These are phyloP conservation scores for Pseudoatta argentina DNA, from an alignment of 1,140 invertebrate species.

Conservation along the genomic window DNA sequence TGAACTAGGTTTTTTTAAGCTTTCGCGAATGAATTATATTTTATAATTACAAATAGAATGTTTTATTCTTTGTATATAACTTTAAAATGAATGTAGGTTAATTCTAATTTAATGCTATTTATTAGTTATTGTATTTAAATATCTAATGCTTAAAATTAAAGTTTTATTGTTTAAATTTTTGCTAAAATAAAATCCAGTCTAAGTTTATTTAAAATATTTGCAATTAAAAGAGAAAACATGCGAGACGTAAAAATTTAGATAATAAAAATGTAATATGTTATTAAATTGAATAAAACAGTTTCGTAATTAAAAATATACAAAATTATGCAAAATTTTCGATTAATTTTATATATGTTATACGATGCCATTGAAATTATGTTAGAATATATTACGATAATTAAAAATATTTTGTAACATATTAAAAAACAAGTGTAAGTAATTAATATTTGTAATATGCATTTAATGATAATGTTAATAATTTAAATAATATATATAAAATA, in stretches of 20 bases:
- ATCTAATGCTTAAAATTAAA: not conserved
- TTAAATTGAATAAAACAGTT: conserved; percentile 14
- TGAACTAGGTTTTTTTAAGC: not conserved
- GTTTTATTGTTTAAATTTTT: not conserved
- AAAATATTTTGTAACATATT: conserved; percentile 1
- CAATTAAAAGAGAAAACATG: not conserved
- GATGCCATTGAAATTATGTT: conserved; percentile 16
- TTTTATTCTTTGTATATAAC: not conserved
- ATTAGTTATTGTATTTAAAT: not conserved
- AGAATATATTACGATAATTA: not conserved
- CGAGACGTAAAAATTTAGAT: not conserved
- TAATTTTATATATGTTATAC: conserved; percentile 5
- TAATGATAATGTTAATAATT: not conserved
- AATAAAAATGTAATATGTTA: not conserved
- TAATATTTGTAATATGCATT: conserved; percentile 3
- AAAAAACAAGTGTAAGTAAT: not conserved
- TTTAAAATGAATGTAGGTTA: not conserved
- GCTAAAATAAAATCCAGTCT: not conserved
- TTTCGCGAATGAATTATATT: not conserved
- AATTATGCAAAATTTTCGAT: not conserved
- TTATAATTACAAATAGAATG: not conserved
- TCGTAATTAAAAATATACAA: conserved; percentile 20
- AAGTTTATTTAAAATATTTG: not conserved
- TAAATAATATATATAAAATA: conserved; percentile 4
- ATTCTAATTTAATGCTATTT: not conserved